Percentiles rank a stretch among this genome's conserved stretches.
Conservation (phyloP, 2,113 vertebrate genomes). For the Hiodon alosoides region DNA sequence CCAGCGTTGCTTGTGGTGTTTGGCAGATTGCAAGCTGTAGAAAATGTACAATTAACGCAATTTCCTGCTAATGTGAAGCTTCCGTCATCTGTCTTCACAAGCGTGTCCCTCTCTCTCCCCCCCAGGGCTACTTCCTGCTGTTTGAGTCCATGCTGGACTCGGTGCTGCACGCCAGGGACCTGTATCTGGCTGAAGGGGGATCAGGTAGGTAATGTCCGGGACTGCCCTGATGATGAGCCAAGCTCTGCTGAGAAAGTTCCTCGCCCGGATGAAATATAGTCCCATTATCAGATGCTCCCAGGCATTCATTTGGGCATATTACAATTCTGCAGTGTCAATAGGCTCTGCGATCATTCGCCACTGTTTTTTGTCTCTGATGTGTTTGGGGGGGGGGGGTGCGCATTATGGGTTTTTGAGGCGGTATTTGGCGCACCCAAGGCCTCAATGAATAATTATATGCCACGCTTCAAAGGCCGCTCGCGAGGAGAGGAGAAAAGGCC, state of each 20-base stretch:
- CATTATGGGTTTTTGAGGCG: constrained; percentile 29
- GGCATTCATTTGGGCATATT: constrained; percentile 48
- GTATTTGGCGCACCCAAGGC: constrained; percentile 11
- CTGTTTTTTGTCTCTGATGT: constrained; percentile 24
- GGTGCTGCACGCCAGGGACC: constrained; percentile 83
- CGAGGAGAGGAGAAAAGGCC: background rate
- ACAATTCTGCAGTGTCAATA: constrained; percentile 20
- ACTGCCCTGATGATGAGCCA: constrained; percentile 40
- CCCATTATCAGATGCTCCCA: constrained; percentile 54
- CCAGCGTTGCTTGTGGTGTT: too few species aligned
- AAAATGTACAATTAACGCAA: too few species aligned
- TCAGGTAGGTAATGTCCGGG: constrained; percentile 65
- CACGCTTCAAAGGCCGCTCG: background rate
- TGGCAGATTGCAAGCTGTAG: too few species aligned
- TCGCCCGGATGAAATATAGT: constrained; percentile 56
- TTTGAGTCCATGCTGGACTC: constrained; percentile 98
- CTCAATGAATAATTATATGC: constrained; percentile 16
- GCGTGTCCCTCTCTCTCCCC: background rate
- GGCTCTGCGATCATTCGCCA: constrained; percentile 15
- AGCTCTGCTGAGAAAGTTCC: constrained; percentile 53
- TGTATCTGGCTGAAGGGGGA: constrained; percentile 78
- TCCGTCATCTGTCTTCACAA: background rate
- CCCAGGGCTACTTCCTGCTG: constrained; percentile 91
- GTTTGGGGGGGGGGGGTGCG: constrained; percentile 1
- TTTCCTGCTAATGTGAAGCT: too few species aligned